Evolutionary conservation across 2,113 vertebrate species (phyloP), one percentile per base, ranked within the genome.

Genomic region (Ictidomys tridecemlineatus): DNA sequence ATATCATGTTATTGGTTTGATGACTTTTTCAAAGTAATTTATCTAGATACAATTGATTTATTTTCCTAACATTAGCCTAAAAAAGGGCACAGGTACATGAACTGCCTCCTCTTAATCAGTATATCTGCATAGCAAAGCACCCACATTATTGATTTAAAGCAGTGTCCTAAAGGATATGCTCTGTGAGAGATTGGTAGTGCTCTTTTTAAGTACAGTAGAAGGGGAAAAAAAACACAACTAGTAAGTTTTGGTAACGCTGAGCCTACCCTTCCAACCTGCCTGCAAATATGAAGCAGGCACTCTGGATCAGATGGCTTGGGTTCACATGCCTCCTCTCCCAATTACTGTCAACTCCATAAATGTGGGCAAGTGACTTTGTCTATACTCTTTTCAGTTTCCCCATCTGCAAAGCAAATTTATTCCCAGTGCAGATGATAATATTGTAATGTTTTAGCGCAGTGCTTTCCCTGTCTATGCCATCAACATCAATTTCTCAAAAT

Each of bases 191-290:
- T 39, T 65, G 20, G 14, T 77, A 32, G 20, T 53, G 5, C 2
- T 77, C 13, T 77, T 82, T 93, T 14, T 73, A 88, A 92, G 26
- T 28, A 80, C 30, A 76, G 12, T 5, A 4, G 34, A 69, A 28
- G 22, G 76, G 37, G 42, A 26, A 10, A 22, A 61, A 87, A 45
- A 45, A 45, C 20, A 65, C 7, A 88, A 24, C 8, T 77, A 14
- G 1, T 48, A 22, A 56, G 77, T 9, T 34, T 0, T 24, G 11
- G 5, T 39, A 61, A 17, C 13, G 76, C 39, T 70, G n/a, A 89
- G 26, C 4, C 4, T 12, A 76, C 24, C 4, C 5, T 12, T 17
- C 2, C 28, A 26, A 48, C 1, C 28, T 2, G 0, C 61, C 7
- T 72, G 39, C 18, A 84, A 85, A 89, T 45, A 69, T 5, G 42